phyloP scores from a whole-genome alignment of 1,140 invertebrate species.

The Trachymyrmex septentrionalis region DNA sequence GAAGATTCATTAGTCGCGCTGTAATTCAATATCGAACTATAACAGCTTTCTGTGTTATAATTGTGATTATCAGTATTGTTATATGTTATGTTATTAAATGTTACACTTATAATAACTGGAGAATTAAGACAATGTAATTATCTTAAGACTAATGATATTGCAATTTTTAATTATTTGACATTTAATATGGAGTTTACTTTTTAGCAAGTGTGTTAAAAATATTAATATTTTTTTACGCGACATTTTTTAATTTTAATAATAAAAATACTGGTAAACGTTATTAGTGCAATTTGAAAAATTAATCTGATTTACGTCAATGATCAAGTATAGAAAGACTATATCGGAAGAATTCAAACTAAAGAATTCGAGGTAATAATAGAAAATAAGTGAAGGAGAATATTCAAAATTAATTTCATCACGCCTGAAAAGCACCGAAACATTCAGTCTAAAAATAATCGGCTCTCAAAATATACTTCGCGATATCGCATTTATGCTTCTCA shows the following conservation, averaged over 20 bases:
- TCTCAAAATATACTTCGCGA: slow-evolving; percentile 1
- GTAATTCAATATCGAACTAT: neutral
- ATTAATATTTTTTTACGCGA: neutral
- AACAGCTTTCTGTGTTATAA: neutral
- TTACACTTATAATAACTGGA: neutral
- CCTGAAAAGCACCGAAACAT: neutral
- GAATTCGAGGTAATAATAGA: neutral
- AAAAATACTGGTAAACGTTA: neutral
- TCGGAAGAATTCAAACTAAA: slow-evolving; percentile 2
- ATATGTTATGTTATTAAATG: neutral
- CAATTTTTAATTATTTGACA: slow-evolving; percentile 2
- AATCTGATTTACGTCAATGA: neutral
- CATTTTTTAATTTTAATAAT: neutral
- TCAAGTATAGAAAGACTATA: neutral
- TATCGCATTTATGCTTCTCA: neutral
- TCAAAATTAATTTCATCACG: neutral
- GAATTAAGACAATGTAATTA: neutral
- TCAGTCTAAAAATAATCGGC: slow-evolving; percentile 14
- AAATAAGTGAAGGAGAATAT: neutral
- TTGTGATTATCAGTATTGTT: neutral
- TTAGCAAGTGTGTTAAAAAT: neutral
- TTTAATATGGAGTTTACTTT: neutral
- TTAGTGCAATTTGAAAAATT: neutral
- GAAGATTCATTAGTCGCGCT: neutral
- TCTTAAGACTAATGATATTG: neutral